phyloP scores from a whole-genome alignment of 1,140 invertebrate genomes.

The Magallana ariakensis region DNA sequence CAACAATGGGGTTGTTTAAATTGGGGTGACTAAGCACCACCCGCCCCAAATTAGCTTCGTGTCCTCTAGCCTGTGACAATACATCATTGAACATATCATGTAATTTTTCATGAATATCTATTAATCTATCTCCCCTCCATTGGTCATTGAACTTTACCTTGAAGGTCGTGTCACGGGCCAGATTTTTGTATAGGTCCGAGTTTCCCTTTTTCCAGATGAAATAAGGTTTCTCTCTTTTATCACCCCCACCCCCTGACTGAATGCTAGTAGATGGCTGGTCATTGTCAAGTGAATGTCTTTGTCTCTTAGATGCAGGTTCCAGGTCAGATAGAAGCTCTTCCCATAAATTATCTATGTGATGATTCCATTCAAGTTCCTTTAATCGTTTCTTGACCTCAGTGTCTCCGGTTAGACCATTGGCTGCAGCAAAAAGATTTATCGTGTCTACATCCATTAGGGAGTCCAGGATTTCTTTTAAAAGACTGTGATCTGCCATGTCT shows the following conservation, averaged over 20 bases:
- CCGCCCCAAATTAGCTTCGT: slow-evolving; percentile 33
- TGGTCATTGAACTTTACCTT: slow-evolving; percentile 42
- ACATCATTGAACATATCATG: slow-evolving; percentile 51
- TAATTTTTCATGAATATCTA: slow-evolving; percentile 33
- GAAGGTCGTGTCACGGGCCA: slow-evolving; percentile 40
- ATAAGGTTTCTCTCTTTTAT: slow-evolving; percentile 27
- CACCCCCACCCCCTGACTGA: slow-evolving; percentile 29
- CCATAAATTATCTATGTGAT: slow-evolving; percentile 39
- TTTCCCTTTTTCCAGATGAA: slow-evolving; percentile 35
- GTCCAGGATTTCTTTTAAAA: slow-evolving; percentile 27
- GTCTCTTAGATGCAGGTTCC: not conserved
- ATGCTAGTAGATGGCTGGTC: slow-evolving; percentile 23
- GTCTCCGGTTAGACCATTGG: not conserved
- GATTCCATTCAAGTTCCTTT: not conserved
- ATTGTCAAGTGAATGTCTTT: not conserved
- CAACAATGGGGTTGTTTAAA: slow-evolving; percentile 44
- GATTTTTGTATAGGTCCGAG: slow-evolving; percentile 39
- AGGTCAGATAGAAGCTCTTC: not conserved
- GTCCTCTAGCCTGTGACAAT: slow-evolving; percentile 17
- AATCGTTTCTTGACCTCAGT: slow-evolving; percentile 16
- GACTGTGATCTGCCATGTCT: not conserved
- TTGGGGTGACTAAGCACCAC: slow-evolving; percentile 42
- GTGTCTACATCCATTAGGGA: not conserved
- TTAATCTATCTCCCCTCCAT: slow-evolving; percentile 33
- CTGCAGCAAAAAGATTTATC: slow-evolving; percentile 1